Evolutionary conservation across 1,140 invertebrate genomes (phyloP).

Genomic region (Micrasema minimum): DNA sequence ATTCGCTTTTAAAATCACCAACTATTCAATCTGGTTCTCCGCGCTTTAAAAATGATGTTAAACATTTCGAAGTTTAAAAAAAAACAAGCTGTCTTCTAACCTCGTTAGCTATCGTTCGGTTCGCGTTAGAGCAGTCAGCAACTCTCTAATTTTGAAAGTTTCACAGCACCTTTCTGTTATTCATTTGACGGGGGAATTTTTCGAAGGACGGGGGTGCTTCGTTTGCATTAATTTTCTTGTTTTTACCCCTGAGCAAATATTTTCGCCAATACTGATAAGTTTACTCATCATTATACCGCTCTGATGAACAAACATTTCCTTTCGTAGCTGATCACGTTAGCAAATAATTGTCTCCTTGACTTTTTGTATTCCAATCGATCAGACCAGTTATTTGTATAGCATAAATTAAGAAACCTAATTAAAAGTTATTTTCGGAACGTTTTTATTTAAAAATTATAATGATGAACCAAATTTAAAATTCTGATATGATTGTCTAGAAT

Average conservation of each 20-base stretch:
- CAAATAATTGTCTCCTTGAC: conserved; percentile 17
- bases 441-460: too few relatives aligned
- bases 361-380: neutral
- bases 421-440: too few relatives aligned
- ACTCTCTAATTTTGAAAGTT: conserved; percentile 14
- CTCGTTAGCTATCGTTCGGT: conserved; percentile 16
- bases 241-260: conserved; percentile 30
- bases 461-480: too few relatives aligned
- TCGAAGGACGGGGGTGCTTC: too few relatives aligned
- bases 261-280: conserved; percentile 37
- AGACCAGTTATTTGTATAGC: conserved; percentile 1
- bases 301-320: conserved; percentile 10
- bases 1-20: conserved; percentile 23
- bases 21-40: conserved; percentile 19
- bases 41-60: conserved; percentile 15
- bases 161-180: conserved; percentile 17
- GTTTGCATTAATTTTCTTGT: conserved; percentile 30
- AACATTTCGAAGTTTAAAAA: conserved; percentile 5
- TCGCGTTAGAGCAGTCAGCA: conserved; percentile 9
- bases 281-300: conserved; percentile 25
- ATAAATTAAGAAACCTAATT: too few relatives aligned
- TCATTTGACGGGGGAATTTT: conserved; percentile 33
- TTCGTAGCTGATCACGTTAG: neutral
- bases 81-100: conserved; percentile 14
- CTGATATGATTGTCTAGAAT: too few relatives aligned